These are phyloP conservation scores for Agrypnia vestita DNA, from an alignment of 1,140 invertebrate species.

Conservation along the genomic window DNA sequence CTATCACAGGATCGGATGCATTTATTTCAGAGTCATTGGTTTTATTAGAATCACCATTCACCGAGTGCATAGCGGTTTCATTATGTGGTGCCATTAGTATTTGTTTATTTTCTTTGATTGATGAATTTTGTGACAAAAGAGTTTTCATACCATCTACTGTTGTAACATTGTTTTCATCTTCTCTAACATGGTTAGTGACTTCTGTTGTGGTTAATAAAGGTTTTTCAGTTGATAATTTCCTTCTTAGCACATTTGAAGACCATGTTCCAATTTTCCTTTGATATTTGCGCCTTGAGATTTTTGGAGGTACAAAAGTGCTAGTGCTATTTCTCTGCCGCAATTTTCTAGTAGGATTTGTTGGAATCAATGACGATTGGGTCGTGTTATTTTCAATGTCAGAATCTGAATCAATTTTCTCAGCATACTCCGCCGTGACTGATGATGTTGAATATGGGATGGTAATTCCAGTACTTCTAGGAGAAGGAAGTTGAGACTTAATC, in stretches of 20 bases:
- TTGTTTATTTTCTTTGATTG: not conserved
- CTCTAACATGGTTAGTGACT: not conserved
- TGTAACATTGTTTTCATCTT: slow-evolving; percentile 16
- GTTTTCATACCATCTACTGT: slow-evolving; percentile 54
- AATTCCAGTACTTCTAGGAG: slow-evolving; percentile 60
- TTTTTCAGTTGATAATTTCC: slow-evolving; percentile 33
- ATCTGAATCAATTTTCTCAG: slow-evolving; percentile 3
- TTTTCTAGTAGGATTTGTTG: slow-evolving; percentile 7
- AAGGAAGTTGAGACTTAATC: slow-evolving; percentile 64
- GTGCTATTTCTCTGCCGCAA: slow-evolving; percentile 59
- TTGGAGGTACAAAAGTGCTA: slow-evolving; percentile 26
- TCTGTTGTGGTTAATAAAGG: slow-evolving; percentile 58
- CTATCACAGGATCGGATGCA: slow-evolving; percentile 46
- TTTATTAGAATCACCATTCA: not conserved
- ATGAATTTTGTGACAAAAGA: slow-evolving; percentile 55
- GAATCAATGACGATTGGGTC: slow-evolving; percentile 1
- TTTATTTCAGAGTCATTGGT: slow-evolving; percentile 46
- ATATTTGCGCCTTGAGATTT: slow-evolving; percentile 42
- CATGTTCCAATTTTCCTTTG: slow-evolving; percentile 61
- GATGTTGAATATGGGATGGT: slow-evolving; percentile 60
- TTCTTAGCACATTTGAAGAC: slow-evolving; percentile 63
- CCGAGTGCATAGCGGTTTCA: not conserved
- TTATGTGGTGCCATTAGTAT: not conserved
- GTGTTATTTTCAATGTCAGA: not conserved
- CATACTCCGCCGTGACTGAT: not conserved